Evolutionary conservation across 35 echinoderm and acorn worm species (phyloP).

Genomic region (Strongylocentrotus purpuratus): DNA sequence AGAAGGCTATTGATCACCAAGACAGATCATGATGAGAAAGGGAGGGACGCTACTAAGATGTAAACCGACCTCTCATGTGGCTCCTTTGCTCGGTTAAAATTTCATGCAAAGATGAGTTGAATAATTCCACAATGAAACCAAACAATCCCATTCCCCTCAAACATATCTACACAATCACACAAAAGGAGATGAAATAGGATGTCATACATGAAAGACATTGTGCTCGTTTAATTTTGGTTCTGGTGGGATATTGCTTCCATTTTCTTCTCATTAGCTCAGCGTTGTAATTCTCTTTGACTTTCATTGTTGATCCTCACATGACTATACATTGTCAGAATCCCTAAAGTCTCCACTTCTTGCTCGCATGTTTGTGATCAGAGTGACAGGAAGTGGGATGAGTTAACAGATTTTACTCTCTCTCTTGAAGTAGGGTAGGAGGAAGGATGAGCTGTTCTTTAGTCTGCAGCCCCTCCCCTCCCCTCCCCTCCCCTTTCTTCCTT

Average conservation of each 20-base stretch:
- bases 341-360: too few relatives aligned
- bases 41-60: neutral
- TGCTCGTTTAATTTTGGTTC: neutral
- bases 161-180: neutral
- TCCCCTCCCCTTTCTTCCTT: neutral
- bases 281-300: neutral
- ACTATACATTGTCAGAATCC: neutral
- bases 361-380: neutral
- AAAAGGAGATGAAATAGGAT: neutral
- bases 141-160: neutral
- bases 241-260: neutral
- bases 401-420: neutral
- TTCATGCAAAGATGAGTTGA: conserved; percentile 9
- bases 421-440: conserved; percentile 12
- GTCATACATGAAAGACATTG: neutral
- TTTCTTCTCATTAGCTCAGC: neutral
- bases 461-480: neutral
- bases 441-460: conserved; percentile 23
- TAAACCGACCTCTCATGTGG: neutral
- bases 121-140: neutral
- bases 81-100: neutral
- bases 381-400: conserved; percentile 38
- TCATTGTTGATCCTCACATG: neutral
- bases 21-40: neutral
- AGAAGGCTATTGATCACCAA: neutral